phyloP scores from a whole-genome alignment of 2,797 vertebrate species.

The Hephaestus fuliginosus region DNA sequence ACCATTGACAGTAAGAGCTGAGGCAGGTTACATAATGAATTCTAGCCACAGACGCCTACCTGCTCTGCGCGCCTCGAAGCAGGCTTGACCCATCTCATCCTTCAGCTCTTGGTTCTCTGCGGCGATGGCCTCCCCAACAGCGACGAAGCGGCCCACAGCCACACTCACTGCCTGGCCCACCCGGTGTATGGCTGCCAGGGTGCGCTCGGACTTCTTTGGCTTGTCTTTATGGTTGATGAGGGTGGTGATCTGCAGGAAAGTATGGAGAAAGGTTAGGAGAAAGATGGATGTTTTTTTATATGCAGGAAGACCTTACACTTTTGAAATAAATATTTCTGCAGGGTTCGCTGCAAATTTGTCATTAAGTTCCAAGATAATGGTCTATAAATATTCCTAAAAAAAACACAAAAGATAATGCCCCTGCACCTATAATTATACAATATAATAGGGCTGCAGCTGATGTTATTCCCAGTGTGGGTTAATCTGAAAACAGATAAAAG shows the following conservation, averaged over 20 bases:
- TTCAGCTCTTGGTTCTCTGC: conserved; percentile 95
- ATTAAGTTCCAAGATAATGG: background rate
- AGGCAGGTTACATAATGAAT: background rate
- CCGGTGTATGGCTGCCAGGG: conserved; percentile 92
- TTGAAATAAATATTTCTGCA: too few relatives aligned
- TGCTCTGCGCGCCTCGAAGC: conserved; percentile 94
- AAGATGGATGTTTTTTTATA: background rate
- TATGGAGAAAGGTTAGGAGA: background rate
- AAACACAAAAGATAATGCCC: background rate
- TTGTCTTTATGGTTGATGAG: conserved; percentile 99
- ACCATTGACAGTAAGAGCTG: too few relatives aligned
- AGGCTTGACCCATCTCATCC: conserved; percentile 97
- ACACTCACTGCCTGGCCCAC: conserved; percentile 96
- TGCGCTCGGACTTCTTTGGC: conserved; percentile 96
- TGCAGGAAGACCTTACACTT: background rate
- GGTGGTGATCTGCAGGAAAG: conserved; percentile 93
- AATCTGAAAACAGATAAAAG: background rate
- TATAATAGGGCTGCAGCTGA: too few relatives aligned
- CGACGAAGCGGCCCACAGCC: conserved; percentile 95
- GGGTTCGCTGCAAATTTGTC: background rate
- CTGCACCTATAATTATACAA: background rate
- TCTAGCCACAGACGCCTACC: conserved; percentile 81
- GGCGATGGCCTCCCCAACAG: conserved; percentile 97
- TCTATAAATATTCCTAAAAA: background rate
- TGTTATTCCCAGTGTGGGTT: background rate